A percentile compares a stretch with the other conserved stretches of the same genome.
Conservation (phyloP, 2,113 vertebrate species). For the Todiramphus chloris region DNA sequence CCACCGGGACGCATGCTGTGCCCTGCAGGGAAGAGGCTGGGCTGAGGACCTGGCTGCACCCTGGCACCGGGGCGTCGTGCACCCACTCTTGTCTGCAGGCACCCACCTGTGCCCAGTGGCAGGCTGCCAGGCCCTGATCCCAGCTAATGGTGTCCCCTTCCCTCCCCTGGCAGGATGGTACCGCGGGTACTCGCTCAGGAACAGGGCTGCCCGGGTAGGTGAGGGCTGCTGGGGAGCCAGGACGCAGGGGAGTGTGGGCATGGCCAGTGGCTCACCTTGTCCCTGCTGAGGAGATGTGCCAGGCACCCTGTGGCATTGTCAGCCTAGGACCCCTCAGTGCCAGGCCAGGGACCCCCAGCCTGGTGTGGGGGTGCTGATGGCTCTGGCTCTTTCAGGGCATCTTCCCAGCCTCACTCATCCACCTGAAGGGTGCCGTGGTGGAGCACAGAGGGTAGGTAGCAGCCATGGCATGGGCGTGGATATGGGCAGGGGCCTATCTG, state of each 20-base stretch:
- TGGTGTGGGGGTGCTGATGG: fast-evolving
- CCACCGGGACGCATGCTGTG: too few species aligned
- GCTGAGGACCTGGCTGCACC: neutral
- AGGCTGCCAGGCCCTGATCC: neutral
- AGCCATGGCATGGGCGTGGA: neutral
- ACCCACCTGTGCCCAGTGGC: neutral
- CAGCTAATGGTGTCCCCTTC: fast-evolving
- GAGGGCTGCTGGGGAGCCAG: neutral
- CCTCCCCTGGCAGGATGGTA: slow-evolving; percentile 55
- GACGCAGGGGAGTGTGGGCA: fast-evolving
- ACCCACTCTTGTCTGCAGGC: neutral
- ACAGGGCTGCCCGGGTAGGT: slow-evolving; percentile 54
- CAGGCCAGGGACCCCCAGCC: neutral
- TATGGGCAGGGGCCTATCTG: fast-evolving
- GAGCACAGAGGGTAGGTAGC: slow-evolving; percentile 26
- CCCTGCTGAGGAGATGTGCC: neutral
- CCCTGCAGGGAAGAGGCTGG: neutral
- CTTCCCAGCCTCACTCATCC: slow-evolving; percentile 58
- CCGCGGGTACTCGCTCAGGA: slow-evolving; percentile 47
- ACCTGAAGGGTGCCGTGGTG: neutral
- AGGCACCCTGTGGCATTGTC: neutral
- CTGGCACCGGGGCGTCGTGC: fast-evolving
- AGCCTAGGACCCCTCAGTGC: neutral
- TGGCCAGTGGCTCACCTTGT: neutral
- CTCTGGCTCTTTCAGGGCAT: slow-evolving; percentile 40